Evolutionary conservation across 2,113 vertebrate species (phyloP).

Genomic region (Chionis minor): DNA sequence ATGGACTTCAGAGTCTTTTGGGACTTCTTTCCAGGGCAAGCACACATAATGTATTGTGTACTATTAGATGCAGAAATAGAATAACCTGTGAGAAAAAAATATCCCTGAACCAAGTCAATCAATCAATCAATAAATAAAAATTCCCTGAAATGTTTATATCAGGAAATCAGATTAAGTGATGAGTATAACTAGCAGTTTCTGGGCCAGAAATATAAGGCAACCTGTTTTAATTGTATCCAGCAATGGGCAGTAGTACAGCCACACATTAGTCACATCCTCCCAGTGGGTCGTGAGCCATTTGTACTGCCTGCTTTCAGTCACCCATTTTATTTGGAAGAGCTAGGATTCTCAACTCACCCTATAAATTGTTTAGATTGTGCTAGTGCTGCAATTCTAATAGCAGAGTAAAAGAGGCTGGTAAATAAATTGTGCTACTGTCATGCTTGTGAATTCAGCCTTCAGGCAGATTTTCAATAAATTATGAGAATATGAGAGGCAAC

Average conservation of each 20-base stretch:
- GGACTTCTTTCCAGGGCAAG: background rate
- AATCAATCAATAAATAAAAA: background rate
- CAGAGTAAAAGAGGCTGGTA: background rate
- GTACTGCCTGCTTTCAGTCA: background rate
- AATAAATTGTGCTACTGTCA: background rate
- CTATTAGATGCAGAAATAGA: background rate
- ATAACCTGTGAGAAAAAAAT: background rate
- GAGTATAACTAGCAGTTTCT: background rate
- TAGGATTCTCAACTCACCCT: background rate
- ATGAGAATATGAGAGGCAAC: background rate
- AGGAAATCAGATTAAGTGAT: background rate
- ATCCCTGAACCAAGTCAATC: background rate
- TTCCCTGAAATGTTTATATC: background rate
- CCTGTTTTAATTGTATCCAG: background rate
- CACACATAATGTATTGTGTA: background rate
- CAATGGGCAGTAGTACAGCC: background rate
- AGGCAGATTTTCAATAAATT: constrained; percentile 36
- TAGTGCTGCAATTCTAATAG: background rate
- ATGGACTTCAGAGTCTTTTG: background rate
- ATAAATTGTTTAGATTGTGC: background rate
- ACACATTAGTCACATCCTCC: background rate
- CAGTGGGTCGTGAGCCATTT: background rate
- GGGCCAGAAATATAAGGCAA: background rate
- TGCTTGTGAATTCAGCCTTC: background rate
- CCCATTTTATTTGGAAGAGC: background rate